Conservation (phyloP, 2,797 vertebrate genomes). For the Gallirallus australis region DNA sequence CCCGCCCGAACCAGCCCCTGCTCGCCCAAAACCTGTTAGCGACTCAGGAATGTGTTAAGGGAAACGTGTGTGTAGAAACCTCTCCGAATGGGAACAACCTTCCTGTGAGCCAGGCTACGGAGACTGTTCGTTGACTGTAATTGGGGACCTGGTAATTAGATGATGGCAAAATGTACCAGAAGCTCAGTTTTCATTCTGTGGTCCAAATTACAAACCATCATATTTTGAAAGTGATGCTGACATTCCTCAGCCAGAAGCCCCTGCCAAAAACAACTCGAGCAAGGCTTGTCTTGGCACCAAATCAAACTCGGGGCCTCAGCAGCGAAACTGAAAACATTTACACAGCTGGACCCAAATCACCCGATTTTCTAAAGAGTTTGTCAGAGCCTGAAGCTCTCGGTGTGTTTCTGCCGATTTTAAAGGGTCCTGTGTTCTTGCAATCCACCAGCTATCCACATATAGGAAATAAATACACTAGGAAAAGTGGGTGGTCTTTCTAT, state of each 20-base stretch:
- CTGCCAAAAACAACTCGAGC: slow-evolving; percentile 95
- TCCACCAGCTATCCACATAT: slow-evolving; percentile 26
- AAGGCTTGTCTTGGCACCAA: slow-evolving; percentile 92
- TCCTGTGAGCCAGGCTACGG: slow-evolving; percentile 75
- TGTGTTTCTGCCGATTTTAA: slow-evolving; percentile 71
- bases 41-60: background rate
- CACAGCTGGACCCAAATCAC: slow-evolving; percentile 96
- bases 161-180: slow-evolving; percentile 87
- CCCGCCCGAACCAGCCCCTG: fast-evolving
- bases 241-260: slow-evolving; percentile 90
- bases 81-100: slow-evolving; percentile 79
- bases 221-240: slow-evolving; percentile 96
- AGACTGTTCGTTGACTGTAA: slow-evolving; percentile 85
- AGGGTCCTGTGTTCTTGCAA: slow-evolving; percentile 77
- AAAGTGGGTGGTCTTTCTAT: slow-evolving; percentile 69
- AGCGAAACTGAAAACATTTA: slow-evolving; percentile 98
- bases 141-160: slow-evolving; percentile 86
- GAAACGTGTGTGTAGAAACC: background rate
- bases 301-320: slow-evolving; percentile 93
- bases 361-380: slow-evolving; percentile 83
- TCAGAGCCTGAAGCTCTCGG: slow-evolving; percentile 75
- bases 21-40: background rate
- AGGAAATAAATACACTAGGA: slow-evolving; percentile 68
- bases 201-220: slow-evolving; percentile 93
- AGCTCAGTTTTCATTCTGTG: slow-evolving; percentile 89